phyloP scores from a whole-genome alignment of 2,797 vertebrate genomes.

The Poecilia velifera region DNA sequence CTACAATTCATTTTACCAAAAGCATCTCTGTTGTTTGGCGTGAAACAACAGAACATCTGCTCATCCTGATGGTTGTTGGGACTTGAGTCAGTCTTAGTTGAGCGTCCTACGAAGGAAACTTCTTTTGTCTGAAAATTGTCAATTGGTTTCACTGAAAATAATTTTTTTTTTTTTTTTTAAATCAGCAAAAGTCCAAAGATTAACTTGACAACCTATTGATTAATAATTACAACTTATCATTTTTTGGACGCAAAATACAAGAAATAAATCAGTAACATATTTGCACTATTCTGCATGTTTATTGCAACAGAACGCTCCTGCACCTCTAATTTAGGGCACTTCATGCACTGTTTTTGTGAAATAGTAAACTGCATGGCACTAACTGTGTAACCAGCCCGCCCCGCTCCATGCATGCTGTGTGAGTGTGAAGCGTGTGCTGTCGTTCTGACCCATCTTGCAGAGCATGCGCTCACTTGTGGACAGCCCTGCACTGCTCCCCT shows the following conservation, averaged over 20 bases:
- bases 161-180: too few relatives aligned
- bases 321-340: conserved; percentile 25
- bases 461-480: conserved; percentile 91
- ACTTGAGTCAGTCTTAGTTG: background rate
- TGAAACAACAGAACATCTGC: background rate
- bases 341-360: conserved; percentile 49
- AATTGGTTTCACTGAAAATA: background rate
- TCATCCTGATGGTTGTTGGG: background rate
- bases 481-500: conserved; percentile 80
- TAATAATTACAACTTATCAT: background rate
- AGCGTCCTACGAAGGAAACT: background rate
- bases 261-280: background rate
- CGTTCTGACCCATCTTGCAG: conserved; percentile 91
- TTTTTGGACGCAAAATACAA: background rate
- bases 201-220: background rate
- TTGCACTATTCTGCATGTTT: background rate
- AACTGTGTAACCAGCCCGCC: conserved; percentile 61
- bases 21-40: background rate
- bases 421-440: conserved; percentile 79
- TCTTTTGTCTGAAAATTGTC: background rate
- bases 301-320: background rate
- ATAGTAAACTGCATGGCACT: conserved; percentile 65
- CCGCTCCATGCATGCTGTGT: conserved; percentile 72
- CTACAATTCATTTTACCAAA: background rate
- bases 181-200: conserved; percentile 3